A percentile compares a stretch with the other conserved stretches of the same genome.
phyloP scores from a whole-genome alignment of 2,113 vertebrate species.

The Bos indicus region DNA sequence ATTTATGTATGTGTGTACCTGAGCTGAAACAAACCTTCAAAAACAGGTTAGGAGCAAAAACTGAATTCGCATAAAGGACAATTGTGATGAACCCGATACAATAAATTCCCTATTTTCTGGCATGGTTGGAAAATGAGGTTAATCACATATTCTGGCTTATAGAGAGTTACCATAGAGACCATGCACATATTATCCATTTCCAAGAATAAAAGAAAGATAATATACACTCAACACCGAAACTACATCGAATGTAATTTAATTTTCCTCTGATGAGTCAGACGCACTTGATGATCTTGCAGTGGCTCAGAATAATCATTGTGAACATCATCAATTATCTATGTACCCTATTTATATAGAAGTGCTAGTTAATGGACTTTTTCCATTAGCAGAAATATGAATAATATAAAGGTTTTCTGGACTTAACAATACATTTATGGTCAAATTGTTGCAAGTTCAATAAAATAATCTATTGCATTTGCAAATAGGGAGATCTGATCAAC shows the following conservation, averaged over 20 bases:
- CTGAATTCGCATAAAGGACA: conserved; percentile 37
- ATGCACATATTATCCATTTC: conserved; percentile 68
- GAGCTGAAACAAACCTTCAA: conserved; percentile 26
- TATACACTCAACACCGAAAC: conserved; percentile 68
- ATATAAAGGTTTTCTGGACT: conserved; percentile 51
- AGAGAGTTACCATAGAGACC: conserved; percentile 72
- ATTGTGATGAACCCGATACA: conserved; percentile 43
- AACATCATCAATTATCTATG: conserved; percentile 66
- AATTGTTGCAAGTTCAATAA: conserved; percentile 37
- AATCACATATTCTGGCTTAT: conserved; percentile 71
- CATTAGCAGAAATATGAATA: conserved; percentile 64
- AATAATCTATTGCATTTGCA: conserved; percentile 40
- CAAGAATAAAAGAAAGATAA: conserved; percentile 69
- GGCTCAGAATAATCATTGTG: conserved; percentile 58
- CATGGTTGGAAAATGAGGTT: conserved; percentile 67
- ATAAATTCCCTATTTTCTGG: conserved; percentile 57
- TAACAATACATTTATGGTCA: conserved; percentile 39
- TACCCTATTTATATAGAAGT: conserved; percentile 64
- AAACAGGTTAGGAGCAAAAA: conserved; percentile 34
- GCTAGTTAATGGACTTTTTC: conserved; percentile 62
- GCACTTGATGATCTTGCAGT: conserved; percentile 57
- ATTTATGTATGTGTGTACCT: conserved; percentile 21
- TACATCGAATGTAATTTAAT: conserved; percentile 68
- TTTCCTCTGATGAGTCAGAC: conserved; percentile 71
- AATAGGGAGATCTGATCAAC: conserved; percentile 24